These are phyloP conservation scores for Limnephilus auricula DNA, from an alignment of 2,888 invertebrate genomes.

Conservation along the genomic window DNA sequence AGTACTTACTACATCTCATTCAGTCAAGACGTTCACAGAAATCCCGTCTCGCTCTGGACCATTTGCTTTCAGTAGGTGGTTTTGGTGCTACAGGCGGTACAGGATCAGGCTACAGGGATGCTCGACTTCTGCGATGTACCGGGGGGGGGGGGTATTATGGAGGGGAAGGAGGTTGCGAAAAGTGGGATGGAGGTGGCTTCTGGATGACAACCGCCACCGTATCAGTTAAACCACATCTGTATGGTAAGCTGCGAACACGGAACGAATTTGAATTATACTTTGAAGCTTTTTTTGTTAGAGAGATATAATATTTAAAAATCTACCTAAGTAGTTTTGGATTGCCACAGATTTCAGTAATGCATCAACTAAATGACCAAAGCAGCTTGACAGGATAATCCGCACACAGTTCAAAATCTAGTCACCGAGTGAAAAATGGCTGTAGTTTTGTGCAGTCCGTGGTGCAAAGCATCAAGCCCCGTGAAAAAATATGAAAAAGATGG, in stretches of 20 bases:
- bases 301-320: not conserved
- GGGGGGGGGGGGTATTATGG: not conserved
- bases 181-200: not conserved
- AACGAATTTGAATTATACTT: not conserved
- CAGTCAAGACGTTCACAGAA: not conserved
- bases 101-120: not conserved
- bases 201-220: not conserved
- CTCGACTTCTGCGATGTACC: not conserved
- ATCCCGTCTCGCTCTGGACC: not conserved
- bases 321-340: not conserved
- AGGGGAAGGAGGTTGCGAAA: not conserved
- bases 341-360: not conserved
- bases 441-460: too few relatives aligned
- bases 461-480: too few relatives aligned
- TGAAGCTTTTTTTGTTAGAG: not conserved
- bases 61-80: not conserved
- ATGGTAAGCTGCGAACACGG: not conserved
- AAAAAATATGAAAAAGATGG: too few relatives aligned
- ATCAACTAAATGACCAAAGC: too few relatives aligned
- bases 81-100: too few relatives aligned
- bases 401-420: too few relatives aligned
- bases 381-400: too few relatives aligned
- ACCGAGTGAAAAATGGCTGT: too few relatives aligned
- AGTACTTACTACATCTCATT: not conserved
- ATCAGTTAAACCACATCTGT: not conserved